Evolutionary conservation across 2,113 vertebrate species (phyloP).

Genomic region (Brachyhypopomus gauderio): DNA sequence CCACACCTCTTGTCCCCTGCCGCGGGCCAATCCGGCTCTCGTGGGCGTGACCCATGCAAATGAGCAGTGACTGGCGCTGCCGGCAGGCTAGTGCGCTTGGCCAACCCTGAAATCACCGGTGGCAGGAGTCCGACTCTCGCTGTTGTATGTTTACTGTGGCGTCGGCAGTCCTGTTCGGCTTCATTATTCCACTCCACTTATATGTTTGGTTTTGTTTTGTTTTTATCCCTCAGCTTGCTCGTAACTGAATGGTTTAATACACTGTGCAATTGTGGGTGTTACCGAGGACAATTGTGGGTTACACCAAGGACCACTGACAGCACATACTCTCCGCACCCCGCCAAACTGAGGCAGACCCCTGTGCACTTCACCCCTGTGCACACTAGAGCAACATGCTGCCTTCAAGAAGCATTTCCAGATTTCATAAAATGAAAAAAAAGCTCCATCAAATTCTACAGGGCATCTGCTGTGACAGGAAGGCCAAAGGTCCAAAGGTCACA

Average conservation of each 20-base stretch:
- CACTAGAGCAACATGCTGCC: constrained; percentile 30
- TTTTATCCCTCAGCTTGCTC: not conserved
- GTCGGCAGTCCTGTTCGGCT: constrained; percentile 9
- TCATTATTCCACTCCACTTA: constrained; percentile 31
- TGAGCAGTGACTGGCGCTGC: not conserved
- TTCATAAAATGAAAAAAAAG: not conserved
- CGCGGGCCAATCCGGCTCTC: not conserved
- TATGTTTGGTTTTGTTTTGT: not conserved
- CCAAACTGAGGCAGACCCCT: no score
- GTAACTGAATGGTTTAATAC: constrained; percentile 43
- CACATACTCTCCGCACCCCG: constrained; percentile 6
- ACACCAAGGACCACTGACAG: constrained; percentile 35
- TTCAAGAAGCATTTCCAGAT: constrained; percentile 5
- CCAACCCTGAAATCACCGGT: constrained; percentile 6
- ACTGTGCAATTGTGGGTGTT: constrained; percentile 51
- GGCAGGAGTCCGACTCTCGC: constrained; percentile 22
- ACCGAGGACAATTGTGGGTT: constrained; percentile 26
- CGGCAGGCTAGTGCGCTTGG: not conserved
- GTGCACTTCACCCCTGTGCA: constrained; percentile 30
- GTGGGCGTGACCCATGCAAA: not conserved
- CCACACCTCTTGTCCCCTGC: not conserved
- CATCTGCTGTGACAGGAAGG: constrained; percentile 44
- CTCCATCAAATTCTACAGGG: constrained; percentile 25
- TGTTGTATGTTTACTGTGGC: constrained; percentile 13
- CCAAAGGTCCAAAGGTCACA: constrained; percentile 31